These are phyloP conservation scores for Grus americana DNA, from an alignment of 2,113 vertebrate species.

Conservation along the genomic window DNA sequence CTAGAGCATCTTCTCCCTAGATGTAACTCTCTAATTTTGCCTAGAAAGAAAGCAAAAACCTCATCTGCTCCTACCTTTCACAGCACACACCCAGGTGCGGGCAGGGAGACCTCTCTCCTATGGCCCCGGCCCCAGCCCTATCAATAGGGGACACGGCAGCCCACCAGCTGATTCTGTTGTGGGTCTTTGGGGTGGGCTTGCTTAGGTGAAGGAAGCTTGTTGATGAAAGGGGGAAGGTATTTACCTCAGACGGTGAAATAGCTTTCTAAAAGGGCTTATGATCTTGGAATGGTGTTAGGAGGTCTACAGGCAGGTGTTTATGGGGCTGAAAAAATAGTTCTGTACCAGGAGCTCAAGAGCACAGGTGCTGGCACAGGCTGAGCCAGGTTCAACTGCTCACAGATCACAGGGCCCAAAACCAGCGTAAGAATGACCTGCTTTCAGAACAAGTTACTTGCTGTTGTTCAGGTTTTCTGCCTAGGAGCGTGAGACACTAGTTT, in stretches of 20 bases:
- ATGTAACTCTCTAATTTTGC: background rate
- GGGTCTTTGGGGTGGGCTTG: background rate
- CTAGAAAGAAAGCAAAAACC: background rate
- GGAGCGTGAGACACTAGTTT: background rate
- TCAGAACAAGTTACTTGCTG: background rate
- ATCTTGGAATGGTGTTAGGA: background rate
- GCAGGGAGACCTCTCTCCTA: background rate
- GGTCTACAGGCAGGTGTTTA: background rate
- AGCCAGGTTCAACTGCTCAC: background rate
- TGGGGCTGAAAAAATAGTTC: background rate
- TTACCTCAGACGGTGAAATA: background rate
- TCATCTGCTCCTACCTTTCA: background rate
- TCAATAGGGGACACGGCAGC: background rate
- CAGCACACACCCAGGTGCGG: background rate
- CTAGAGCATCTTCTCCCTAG: background rate
- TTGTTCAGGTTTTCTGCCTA: background rate
- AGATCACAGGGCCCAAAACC: background rate
- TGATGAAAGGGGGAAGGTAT: background rate
- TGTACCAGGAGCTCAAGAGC: background rate
- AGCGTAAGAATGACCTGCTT: no score
- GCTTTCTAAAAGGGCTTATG: background rate
- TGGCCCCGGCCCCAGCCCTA: background rate
- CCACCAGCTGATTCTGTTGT: fast-evolving
- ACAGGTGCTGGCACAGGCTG: background rate
- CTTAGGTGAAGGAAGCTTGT: background rate